phyloP scores from a whole-genome alignment of 2,888 invertebrate species.

The Eremobia ochroleuca region DNA sequence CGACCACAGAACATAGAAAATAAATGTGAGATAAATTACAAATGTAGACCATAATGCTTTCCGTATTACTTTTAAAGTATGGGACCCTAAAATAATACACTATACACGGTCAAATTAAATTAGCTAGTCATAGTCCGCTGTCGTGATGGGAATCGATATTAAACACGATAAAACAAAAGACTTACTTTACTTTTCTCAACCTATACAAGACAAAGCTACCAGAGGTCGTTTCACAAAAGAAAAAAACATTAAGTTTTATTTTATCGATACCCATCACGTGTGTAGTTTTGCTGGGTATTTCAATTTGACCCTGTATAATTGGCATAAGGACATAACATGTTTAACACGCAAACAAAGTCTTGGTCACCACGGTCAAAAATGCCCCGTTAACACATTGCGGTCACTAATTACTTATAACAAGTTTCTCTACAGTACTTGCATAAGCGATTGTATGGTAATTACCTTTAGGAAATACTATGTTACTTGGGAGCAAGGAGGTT shows the following conservation, averaged over 20 bases:
- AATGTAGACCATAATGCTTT: too few species aligned
- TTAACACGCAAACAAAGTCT: constrained; percentile 4
- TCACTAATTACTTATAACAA: constrained; percentile 54
- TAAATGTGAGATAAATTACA: not conserved
- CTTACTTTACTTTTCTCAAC: not conserved
- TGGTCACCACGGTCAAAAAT: constrained; percentile 23
- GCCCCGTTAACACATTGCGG: constrained; percentile 12
- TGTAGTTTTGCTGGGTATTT: not conserved
- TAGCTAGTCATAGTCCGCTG: not conserved
- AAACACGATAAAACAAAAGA: not conserved
- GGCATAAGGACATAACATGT: not conserved
- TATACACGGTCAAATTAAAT: not conserved
- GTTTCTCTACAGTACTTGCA: constrained; percentile 43
- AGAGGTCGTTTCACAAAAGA: not conserved
- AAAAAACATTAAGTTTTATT: not conserved
- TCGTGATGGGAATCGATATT: not conserved
- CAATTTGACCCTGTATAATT: not conserved
- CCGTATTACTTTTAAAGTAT: too few species aligned
- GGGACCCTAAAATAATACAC: not conserved
- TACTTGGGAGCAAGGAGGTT: constrained; percentile 22
- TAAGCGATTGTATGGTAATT: constrained; percentile 64
- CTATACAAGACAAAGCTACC: not conserved
- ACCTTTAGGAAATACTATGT: constrained; percentile 49
- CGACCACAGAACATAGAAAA: not conserved
- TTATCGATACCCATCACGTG: not conserved